Percentiles rank a stretch among this genome's conserved stretches.
Conservation (phyloP, 2,113 vertebrate species). For the Pycnonotus jocosus region DNA sequence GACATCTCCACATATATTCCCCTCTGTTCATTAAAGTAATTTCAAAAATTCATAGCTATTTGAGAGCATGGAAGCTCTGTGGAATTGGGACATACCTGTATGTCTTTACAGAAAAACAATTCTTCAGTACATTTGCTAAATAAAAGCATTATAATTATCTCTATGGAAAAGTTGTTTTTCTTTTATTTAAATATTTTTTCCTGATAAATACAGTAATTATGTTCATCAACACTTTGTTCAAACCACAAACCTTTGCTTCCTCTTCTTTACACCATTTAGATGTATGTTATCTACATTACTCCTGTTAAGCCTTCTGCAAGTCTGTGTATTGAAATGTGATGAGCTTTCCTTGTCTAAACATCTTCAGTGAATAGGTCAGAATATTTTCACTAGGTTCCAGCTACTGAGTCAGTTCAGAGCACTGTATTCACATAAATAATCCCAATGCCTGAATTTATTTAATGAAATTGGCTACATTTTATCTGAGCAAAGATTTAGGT, state of each 20-base stretch:
- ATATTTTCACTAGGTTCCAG: background rate
- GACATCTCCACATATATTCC: background rate
- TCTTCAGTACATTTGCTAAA: constrained; percentile 71
- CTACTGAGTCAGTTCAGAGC: background rate
- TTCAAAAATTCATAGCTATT: background rate
- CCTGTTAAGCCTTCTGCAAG: background rate
- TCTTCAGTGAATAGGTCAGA: background rate
- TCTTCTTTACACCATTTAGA: background rate
- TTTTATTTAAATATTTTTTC: background rate
- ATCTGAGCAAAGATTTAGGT: background rate
- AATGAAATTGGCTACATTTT: background rate
- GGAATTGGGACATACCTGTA: background rate
- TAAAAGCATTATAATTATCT: constrained; percentile 65
- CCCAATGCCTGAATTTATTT: background rate
- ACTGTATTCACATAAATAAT: background rate
- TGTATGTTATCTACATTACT: background rate
- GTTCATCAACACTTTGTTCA: background rate
- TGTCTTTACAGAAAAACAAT: constrained; percentile 46
- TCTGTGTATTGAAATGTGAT: background rate
- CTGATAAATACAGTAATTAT: background rate
- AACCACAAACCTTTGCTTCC: background rate
- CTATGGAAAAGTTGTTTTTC: background rate
- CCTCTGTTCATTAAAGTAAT: constrained; percentile 38
- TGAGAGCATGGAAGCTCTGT: background rate
- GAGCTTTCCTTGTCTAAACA: background rate